Evolutionary conservation across 2,888 invertebrate genomes (phyloP), one percentile per base, ranked within the genome.

Genomic region (Cataglyphis livida): DNA sequence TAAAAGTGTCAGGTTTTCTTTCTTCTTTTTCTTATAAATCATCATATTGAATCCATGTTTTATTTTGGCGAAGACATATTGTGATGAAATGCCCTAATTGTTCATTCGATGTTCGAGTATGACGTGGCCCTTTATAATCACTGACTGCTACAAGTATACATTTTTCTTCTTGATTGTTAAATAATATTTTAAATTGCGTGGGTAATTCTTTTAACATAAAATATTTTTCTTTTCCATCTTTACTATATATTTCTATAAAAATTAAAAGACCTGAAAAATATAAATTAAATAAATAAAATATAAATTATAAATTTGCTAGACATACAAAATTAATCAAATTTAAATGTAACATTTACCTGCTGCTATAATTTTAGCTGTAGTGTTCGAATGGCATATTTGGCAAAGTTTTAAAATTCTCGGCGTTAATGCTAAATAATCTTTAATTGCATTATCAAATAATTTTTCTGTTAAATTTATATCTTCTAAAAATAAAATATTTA

Each of bases 181-280:
- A 4, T 44, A 44, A 28, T 44, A 44, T 66, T 44, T 66, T 1
- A 9, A 66, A 66, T 9, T 66, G 7, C 28, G 0, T 15, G 3
- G 65, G 44, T 28, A 66, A 44, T 18, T 66, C 18, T 44, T 66
- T 66, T 66, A 66, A 28, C 9, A 44, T 44, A 66, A 66, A 66
- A 18, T 44, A 25, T 44, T 66, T 25, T 28, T 28, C 18, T 28
- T 66, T 9, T 4, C 1, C 3, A 18, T 59, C 35, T 5, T 62
- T 62, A 10, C 5, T 62, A 4, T n/a, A 62, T 1, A n/a, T 35
- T 62, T 62, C 35, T 35, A 62, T 62, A 9, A 62, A 35, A 35
- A 35, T 35, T 1, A 62, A 4, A 1, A 9, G n/a, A 12, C 35
- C 35, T 62, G 7, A 35, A 62, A 62, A 62, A 61, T n/a, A 62